A percentile compares a stretch with the other conserved stretches of the same genome.
These are phyloP conservation scores for Lamellibrachia satsuma DNA, from an alignment of 2,888 invertebrate species.

Conservation along the genomic window DNA sequence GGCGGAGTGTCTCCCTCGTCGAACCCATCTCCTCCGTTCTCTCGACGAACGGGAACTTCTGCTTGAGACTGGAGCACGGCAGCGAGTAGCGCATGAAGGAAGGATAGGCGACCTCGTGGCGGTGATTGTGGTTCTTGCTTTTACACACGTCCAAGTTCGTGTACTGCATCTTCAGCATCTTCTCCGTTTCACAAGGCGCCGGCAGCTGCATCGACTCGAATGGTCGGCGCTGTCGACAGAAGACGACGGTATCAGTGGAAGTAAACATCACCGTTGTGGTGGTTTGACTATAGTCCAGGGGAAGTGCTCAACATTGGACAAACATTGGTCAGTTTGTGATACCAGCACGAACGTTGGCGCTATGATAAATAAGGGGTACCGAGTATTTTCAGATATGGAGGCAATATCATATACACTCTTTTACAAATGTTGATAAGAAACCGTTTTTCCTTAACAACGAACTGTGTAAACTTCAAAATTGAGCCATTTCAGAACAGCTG, in stretches of 20 bases:
- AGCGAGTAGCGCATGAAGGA: background rate
- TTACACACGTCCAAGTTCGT: background rate
- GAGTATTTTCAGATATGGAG: no score
- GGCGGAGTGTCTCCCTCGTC: background rate
- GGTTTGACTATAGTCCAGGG: no score
- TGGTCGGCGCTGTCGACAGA: background rate
- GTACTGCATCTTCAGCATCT: background rate
- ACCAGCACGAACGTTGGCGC: no score
- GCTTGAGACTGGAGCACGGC: background rate
- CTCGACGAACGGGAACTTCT: background rate
- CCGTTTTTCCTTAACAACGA: no score
- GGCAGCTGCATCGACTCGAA: background rate
- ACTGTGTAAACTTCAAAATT: no score
- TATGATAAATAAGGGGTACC: no score
- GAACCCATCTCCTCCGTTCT: background rate
- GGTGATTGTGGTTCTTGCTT: conserved; percentile 4
- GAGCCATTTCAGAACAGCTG: no score
- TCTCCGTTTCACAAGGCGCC: background rate
- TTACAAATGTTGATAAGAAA: no score
- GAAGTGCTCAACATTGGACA: background rate
- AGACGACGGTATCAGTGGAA: background rate
- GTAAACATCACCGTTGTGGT: no score
- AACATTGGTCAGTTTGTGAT: background rate
- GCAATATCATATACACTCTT: no score
- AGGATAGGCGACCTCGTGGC: background rate